These are phyloP conservation scores for Lepidochitona cinerea DNA, from an alignment of 2,888 invertebrate species.

Conservation along the genomic window DNA sequence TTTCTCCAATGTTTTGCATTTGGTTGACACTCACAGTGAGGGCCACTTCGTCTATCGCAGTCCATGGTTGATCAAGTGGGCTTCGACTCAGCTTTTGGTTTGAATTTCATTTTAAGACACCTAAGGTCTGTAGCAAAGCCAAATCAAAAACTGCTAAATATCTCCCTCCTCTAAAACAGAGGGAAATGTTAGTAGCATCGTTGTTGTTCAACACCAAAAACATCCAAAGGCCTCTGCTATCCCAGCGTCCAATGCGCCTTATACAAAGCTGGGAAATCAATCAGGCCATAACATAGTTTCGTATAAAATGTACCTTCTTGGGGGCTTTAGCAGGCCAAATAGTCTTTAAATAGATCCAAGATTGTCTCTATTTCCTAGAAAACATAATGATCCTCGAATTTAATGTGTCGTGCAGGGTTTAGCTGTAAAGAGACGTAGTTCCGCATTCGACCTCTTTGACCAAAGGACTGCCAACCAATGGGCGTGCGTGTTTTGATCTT, in stretches of 20 bases:
- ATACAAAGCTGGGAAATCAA: neutral
- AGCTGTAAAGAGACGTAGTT: neutral
- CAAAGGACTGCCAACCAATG: neutral
- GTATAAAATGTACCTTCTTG: neutral
- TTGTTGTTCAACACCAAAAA: neutral
- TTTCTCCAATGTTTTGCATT: neutral
- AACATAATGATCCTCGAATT: too few relatives aligned
- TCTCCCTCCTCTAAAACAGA: neutral
- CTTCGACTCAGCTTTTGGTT: neutral
- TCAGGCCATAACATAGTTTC: neutral
- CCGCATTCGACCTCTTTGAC: neutral
- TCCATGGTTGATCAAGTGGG: conserved; percentile 15
- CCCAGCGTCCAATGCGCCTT: neutral
- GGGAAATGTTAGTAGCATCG: neutral
- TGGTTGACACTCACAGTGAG: neutral
- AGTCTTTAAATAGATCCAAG: too few relatives aligned
- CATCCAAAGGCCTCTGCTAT: neutral
- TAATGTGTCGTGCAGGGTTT: too few relatives aligned
- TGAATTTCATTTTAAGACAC: neutral
- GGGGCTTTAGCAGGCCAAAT: too few relatives aligned
- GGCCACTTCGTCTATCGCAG: conserved; percentile 15
- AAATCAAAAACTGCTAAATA: neutral
- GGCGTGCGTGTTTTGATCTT: neutral
- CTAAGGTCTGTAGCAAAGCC: neutral
- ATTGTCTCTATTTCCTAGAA: too few relatives aligned